Conservation (phyloP, 2,113 vertebrate species). For the Istiophorus platypterus region DNA sequence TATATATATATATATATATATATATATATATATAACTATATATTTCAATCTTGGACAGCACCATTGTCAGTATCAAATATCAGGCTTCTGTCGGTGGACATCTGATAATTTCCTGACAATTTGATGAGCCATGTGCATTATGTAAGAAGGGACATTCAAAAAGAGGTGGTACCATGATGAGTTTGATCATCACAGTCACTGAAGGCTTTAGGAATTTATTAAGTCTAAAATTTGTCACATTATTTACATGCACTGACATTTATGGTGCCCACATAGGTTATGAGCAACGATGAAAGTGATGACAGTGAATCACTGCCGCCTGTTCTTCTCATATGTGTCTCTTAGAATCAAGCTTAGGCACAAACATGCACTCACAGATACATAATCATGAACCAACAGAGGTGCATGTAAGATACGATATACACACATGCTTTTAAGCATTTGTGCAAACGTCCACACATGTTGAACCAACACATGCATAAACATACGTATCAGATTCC, state of each 20-base stretch:
- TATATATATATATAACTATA: neutral
- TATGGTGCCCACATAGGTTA: neutral
- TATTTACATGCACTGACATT: neutral
- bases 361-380: neutral
- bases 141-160: neutral
- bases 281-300: neutral
- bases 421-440: constrained; percentile 17
- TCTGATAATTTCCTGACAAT: neutral
- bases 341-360: neutral
- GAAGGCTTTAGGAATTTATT: neutral
- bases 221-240: neutral
- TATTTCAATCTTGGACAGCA: no score
- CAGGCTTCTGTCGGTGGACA: neutral
- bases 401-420: constrained; percentile 6
- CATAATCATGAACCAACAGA: neutral
- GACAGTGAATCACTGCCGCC: neutral
- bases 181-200: neutral
- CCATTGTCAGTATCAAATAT: neutral
- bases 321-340: neutral
- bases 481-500: constrained; percentile 52
- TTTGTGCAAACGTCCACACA: constrained; percentile 23
- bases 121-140: neutral
- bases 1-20: neutral
- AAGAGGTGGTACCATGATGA: neutral
- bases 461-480: constrained; percentile 24